Percentiles rank a stretch among this genome's conserved stretches.
Evolutionary conservation across 2,113 vertebrate genomes (phyloP).

Genomic region (Acrocephalus arundinaceus): DNA sequence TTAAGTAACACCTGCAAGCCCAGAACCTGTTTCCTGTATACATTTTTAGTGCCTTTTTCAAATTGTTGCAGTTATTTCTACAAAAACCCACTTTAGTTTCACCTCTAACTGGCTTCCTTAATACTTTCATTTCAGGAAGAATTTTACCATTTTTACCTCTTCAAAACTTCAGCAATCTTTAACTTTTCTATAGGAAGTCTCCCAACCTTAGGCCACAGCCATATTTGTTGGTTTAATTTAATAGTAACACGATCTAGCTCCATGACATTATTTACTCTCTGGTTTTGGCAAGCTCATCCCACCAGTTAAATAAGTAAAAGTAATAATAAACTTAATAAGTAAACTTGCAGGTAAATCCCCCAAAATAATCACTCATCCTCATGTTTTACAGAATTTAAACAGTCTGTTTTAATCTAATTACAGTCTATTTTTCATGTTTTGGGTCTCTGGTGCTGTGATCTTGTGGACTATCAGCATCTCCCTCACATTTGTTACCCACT

Average conservation of each 20-base stretch:
- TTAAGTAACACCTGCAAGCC: constrained; percentile 7
- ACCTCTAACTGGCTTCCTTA: not conserved
- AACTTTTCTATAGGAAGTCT: not conserved
- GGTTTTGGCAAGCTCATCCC: not conserved
- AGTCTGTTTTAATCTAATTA: not conserved
- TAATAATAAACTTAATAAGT: no score
- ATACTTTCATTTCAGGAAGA: not conserved
- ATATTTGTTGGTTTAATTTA: not conserved
- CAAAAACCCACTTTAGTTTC: not conserved
- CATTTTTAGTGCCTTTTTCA: not conserved
- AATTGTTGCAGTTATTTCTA: not conserved
- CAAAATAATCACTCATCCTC: not conserved
- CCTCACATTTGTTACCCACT: not conserved
- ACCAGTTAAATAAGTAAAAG: not conserved
- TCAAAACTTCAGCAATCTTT: not conserved
- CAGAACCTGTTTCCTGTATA: not conserved
- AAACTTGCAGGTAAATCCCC: not conserved
- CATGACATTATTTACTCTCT: not conserved
- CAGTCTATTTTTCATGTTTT: not conserved
- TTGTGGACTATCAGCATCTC: not conserved
- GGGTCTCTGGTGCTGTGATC: not conserved
- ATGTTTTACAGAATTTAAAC: not conserved
- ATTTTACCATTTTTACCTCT: not conserved
- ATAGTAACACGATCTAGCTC: not conserved
- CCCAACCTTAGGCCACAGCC: accelerated